Evolutionary conservation across 2,888 invertebrate species (phyloP), one percentile per base, ranked within the genome.

Genomic region (Drosophila anomalata): DNA sequence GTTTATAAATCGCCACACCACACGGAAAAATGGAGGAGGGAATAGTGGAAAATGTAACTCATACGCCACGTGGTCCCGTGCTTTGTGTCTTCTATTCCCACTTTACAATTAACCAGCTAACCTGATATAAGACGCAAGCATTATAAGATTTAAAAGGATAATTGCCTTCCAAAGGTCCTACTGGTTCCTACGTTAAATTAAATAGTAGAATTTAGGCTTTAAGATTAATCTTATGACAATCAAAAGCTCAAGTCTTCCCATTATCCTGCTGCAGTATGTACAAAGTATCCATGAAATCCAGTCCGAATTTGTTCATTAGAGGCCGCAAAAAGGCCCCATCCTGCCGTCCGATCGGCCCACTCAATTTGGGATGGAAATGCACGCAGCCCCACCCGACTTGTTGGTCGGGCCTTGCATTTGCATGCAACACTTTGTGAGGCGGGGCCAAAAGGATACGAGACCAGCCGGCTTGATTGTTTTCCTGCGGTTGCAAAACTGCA

Each of bases 401-500:
- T 66, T 54, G 48, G 20, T 31, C 31, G 56, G 31, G 55, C 58
- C 56, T 42, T 72, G 76, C 79, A 83, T 84, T 83, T 83, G 79
- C 84, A 84, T 83, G 77, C 82, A 84, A 82, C 79, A 70, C 55
- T 54, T 52, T 47, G 53, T 5, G 22, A 41, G 51, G 57, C 41
- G 41, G 51, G 52, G 52, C 33, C 39, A 42, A 26, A 62, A 24
- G 22, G 44, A 44, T n/a, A 22, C 44, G 57, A 24, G 58, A 31
- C 58, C 22, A 11, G 51, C 48, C 69, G 67, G 73, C 68, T 77
- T 82, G 82, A 79, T 83, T 84, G 79, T 81, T 84, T 82, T 83
- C 76, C 78, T 79, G 80, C 66, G 82, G 82, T 79, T 79, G 72
- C 82, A 73, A 31, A 61, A 72, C 81, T 81, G 66, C 75, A 80